A percentile compares a stretch with the other conserved stretches of the same genome.
These are phyloP conservation scores for Amaurobius ferox DNA, from an alignment of 2,888 invertebrate genomes.

Conservation along the genomic window DNA sequence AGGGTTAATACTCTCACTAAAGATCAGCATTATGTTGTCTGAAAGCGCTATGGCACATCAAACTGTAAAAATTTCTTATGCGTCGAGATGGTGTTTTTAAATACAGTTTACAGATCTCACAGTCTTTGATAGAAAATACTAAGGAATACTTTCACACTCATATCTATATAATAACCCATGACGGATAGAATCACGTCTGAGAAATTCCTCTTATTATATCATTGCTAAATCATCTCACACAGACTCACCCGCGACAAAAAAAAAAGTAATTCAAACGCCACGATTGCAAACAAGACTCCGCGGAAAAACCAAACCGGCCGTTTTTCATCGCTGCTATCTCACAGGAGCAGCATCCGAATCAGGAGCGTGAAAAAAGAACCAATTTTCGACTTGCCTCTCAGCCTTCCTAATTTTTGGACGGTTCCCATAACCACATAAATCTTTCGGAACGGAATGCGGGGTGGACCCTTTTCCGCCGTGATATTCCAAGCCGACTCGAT, in stretches of 20 bases:
- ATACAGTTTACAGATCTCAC: no score
- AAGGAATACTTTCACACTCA: no score
- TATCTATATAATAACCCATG: no score
- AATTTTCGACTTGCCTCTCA: conserved; percentile 26
- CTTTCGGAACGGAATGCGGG: conserved; percentile 63
- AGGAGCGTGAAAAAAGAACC: conserved; percentile 26
- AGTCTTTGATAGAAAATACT: no score
- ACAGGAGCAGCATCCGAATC: conserved; percentile 26
- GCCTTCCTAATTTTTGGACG: conserved; percentile 49
- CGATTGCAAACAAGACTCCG: background rate
- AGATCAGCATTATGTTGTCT: no score
- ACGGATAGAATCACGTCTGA: no score
- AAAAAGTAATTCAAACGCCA: background rate
- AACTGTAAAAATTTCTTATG: no score
- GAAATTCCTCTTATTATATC: no score
- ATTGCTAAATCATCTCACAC: no score
- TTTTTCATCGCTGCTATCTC: conserved; percentile 65
- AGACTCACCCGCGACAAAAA: background rate
- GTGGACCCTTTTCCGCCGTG: background rate
- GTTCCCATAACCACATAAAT: conserved; percentile 69
- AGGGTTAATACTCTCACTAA: no score
- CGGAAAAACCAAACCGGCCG: conserved; percentile 6
- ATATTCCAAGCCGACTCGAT: conserved; percentile 48
- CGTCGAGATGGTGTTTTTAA: no score
- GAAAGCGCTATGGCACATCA: no score